Percentiles rank a stretch among this genome's conserved stretches.
These are phyloP conservation scores for Styela clava DNA, from an alignment of 23 tunicate genomes.

Conservation along the genomic window DNA sequence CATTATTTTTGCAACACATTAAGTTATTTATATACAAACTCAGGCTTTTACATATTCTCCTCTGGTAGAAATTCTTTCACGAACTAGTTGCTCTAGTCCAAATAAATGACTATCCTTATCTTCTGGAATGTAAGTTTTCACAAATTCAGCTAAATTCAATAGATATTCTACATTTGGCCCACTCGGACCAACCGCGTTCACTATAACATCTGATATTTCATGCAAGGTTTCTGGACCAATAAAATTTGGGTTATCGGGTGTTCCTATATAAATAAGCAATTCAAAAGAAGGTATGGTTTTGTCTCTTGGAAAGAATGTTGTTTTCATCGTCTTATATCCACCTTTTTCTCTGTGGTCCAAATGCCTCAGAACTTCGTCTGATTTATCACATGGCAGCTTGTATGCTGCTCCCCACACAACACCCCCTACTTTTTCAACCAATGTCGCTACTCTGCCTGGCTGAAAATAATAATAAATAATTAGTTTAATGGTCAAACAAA, in stretches of 20 bases:
- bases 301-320: conserved; percentile 56
- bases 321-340: conserved; percentile 45
- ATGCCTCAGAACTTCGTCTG: conserved; percentile 24
- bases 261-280: conserved; percentile 63
- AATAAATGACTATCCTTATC: conserved; percentile 80
- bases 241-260: conserved; percentile 73
- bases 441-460: conserved; percentile 89
- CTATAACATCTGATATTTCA: conserved; percentile 35
- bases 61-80: no score
- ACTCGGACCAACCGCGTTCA: conserved; percentile 56
- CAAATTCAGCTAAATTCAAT: conserved; percentile 72
- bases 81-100: conserved; percentile 57
- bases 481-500: neutral
- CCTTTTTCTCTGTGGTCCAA: conserved; percentile 62
- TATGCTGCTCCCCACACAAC: conserved; percentile 90
- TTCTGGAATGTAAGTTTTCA: conserved; percentile 77
- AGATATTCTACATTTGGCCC: conserved; percentile 75
- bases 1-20: no score
- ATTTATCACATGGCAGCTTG: conserved; percentile 50
- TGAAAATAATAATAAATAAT: conserved; percentile 21
- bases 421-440: conserved; percentile 36
- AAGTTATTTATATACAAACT: no score
- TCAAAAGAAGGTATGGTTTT: conserved; percentile 19
- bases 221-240: conserved; percentile 51
- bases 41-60: no score